Evolutionary conservation across 2,113 vertebrate genomes (phyloP), one percentile per base, ranked within the genome.

Genomic region (Pelecanoides urinatrix): DNA sequence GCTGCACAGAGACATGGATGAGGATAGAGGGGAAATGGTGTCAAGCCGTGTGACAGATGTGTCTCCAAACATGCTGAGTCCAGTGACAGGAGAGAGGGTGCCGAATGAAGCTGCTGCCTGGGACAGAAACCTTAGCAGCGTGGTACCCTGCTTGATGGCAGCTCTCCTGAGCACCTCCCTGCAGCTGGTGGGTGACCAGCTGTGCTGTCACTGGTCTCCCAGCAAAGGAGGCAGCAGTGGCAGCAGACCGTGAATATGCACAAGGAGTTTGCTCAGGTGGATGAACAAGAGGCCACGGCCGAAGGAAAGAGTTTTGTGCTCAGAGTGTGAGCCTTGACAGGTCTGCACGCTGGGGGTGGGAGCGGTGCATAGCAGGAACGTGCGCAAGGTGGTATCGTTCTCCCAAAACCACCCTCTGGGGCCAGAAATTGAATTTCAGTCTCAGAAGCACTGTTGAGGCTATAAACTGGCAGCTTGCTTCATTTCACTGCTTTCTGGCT

Each of bases 401-500:
- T 80, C 77, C 93, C 89, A 44, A 93, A 92, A 90, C 65, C 45
- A 88, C 92, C 78, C 47, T 83, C 68, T 30, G 38, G 36, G 45
- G 7, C 86, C 59, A 92, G 62, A 27, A 26, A 77, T 91, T 80
- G 72, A 76, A 66, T 92, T 95, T 47, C 71, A 38, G 71, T 15
- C 66, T 90, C 86, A 63, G 78, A 42, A 83, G 49, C 30, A 11
- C 52, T 19, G 94, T 2, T 65, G n/a, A 66, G 82, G 86, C 94
- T 68, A 44, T 79, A 56, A 83, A 55, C 49, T 50, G 71, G 38
- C 86, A 17, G 2, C 76, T 77, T 61, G 71, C 83, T 89, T 49
- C 67, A 71, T 94, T 86, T 80, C 82, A 9, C 91, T 95, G 50
- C 34, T 25, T 68, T 15, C 88, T 95, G 94, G 42, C 79, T 93